These are phyloP conservation scores for Meiosimyza decipiens DNA, from an alignment of 2,888 invertebrate species.

Conservation along the genomic window DNA sequence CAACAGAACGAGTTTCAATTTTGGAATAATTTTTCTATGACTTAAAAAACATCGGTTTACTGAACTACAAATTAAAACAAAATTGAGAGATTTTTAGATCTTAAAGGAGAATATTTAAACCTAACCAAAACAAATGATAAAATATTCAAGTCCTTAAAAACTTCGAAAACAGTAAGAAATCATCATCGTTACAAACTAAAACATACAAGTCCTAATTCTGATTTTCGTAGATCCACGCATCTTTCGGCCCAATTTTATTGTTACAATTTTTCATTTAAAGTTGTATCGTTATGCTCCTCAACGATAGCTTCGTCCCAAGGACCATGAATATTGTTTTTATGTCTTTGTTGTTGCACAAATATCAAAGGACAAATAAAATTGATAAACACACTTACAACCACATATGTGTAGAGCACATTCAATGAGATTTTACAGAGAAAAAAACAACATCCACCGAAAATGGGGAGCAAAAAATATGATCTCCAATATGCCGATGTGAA, in stretches of 20 bases:
- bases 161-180: no score
- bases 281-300: constrained; percentile 68
- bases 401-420: constrained; percentile 73
- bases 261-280: constrained; percentile 58
- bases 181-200: no score
- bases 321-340: constrained; percentile 93
- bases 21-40: no score
- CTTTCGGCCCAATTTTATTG: constrained; percentile 37
- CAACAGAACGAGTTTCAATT: no score
- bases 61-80: no score
- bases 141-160: no score
- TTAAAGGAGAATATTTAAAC: no score
- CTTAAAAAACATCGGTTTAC: no score
- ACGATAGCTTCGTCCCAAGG: constrained; percentile 97
- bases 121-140: no score
- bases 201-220: no score
- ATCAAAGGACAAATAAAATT: constrained; percentile 79
- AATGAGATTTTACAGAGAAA: constrained; percentile 71
- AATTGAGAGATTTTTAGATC: no score
- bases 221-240: no score
- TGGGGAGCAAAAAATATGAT: constrained; percentile 70
- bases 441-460: constrained; percentile 69
- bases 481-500: constrained; percentile 75
- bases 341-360: constrained; percentile 81
- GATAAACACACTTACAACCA: constrained; percentile 72